A percentile compares a stretch with the other conserved stretches of the same genome.
These are phyloP conservation scores for Anoplius nigerrimus DNA, from an alignment of 2,888 invertebrate species.

Conservation along the genomic window DNA sequence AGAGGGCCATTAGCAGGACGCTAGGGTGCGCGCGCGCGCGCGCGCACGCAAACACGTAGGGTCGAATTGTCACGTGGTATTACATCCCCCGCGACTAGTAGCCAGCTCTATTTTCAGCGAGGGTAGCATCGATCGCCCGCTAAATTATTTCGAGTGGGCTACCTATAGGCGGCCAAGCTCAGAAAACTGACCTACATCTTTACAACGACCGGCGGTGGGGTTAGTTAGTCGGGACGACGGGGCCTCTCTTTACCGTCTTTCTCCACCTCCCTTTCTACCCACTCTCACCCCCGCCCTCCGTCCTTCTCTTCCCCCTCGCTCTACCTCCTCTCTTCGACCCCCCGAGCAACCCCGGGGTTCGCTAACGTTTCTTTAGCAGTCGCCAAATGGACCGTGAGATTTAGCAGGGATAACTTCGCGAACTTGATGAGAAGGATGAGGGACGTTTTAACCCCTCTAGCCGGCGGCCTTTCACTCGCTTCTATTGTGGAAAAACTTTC, in stretches of 20 bases:
- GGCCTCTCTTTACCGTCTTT: slow-evolving; percentile 8
- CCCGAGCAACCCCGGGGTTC: no score
- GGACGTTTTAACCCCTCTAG: no score
- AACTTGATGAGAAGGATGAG: no score
- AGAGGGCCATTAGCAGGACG: slow-evolving; percentile 40
- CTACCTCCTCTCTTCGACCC: background rate
- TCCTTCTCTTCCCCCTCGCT: background rate
- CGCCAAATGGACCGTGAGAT: no score
- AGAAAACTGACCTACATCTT: slow-evolving; percentile 72
- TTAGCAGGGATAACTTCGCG: no score
- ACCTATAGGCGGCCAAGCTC: slow-evolving; percentile 63
- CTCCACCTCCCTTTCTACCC: background rate
- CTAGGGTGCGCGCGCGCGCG: slow-evolving; percentile 31
- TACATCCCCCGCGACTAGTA: slow-evolving; percentile 51
- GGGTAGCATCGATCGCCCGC: slow-evolving; percentile 70
- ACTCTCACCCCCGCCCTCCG: background rate
- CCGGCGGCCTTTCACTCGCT: no score
- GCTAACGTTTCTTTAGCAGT: no score
- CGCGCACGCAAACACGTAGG: slow-evolving; percentile 23
- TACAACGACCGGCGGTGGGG: background rate
- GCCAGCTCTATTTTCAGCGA: slow-evolving; percentile 68
- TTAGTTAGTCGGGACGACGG: background rate
- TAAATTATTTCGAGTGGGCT: slow-evolving; percentile 73
- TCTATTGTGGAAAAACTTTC: no score
- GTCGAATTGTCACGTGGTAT: slow-evolving; percentile 47